Evolutionary conservation across 1,140 invertebrate species (phyloP).

Genomic region (Berghia stephanieae): DNA sequence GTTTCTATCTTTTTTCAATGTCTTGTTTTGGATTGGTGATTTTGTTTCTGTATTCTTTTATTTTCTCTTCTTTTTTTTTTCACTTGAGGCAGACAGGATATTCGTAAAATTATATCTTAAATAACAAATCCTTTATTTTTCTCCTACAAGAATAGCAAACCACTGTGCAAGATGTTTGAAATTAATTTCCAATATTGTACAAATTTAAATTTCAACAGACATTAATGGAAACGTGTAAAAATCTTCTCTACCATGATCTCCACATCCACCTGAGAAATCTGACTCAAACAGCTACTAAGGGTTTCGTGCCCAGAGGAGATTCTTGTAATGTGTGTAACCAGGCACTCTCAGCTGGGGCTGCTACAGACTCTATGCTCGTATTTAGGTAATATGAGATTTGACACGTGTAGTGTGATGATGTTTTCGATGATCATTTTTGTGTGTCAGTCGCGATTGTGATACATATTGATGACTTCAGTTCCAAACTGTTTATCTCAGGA

Average conservation of each 20-base stretch:
- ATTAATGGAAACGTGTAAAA: constrained; percentile 65
- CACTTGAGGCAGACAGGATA: background rate
- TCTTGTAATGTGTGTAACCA: constrained; percentile 62
- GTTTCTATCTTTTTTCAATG: no score
- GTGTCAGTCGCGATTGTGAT: background rate
- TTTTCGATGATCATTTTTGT: background rate
- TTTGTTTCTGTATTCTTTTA: background rate
- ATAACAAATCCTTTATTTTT: background rate
- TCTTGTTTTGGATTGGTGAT: no score
- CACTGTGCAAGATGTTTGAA: background rate
- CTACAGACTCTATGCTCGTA: constrained; percentile 51
- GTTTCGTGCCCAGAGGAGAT: constrained; percentile 58
- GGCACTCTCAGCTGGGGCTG: constrained; percentile 39
- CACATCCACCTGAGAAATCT: constrained; percentile 62
- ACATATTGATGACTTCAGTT: no score
- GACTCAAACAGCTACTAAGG: constrained; percentile 55
- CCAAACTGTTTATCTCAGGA: no score
- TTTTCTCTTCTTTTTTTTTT: background rate
- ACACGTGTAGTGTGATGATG: background rate
- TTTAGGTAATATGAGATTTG: constrained; percentile 59
- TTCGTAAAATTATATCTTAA: background rate
- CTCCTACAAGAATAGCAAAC: background rate
- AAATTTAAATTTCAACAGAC: constrained; percentile 47
- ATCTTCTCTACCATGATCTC: constrained; percentile 67
- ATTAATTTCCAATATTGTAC: background rate